Evolutionary conservation across 1,140 invertebrate genomes (phyloP).

Genomic region (Teleopsis dalmanni): DNA sequence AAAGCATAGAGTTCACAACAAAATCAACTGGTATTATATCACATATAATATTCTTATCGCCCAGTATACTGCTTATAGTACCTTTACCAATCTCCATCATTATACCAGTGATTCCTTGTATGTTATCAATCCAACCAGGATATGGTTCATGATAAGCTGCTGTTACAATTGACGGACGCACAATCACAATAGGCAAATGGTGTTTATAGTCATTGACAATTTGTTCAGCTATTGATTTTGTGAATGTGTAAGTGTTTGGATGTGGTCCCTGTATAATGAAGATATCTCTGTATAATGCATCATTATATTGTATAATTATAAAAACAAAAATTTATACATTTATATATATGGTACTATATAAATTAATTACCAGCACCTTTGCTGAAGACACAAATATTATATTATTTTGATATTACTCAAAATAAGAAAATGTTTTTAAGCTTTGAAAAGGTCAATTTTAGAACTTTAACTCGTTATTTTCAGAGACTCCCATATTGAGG

Average conservation of each 20-base stretch:
- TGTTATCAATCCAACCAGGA: constrained; percentile 88
- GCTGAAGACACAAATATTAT: too few relatives aligned
- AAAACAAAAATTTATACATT: too few relatives aligned
- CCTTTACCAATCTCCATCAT: constrained; percentile 81
- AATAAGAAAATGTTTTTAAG: too few relatives aligned
- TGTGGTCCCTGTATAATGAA: constrained; percentile 58
- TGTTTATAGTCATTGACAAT: constrained; percentile 56
- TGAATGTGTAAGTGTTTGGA: constrained; percentile 83
- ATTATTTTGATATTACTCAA: too few relatives aligned
- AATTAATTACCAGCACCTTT: too few relatives aligned
- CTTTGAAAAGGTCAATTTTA: too few relatives aligned
- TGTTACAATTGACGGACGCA: constrained; percentile 85
- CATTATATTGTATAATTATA: too few relatives aligned
- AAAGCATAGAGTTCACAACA: constrained; percentile 79
- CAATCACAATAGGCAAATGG: constrained; percentile 74
- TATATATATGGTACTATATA: too few relatives aligned
- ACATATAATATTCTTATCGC: constrained; percentile 61
- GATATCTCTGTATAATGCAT: too few relatives aligned
- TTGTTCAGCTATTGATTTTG: constrained; percentile 77
- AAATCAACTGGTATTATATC: constrained; percentile 88
- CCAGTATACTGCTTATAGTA: constrained; percentile 74
- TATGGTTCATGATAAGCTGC: constrained; percentile 67
- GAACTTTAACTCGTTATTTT: too few relatives aligned
- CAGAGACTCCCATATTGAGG: too few relatives aligned
- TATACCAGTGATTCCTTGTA: constrained; percentile 73